phyloP scores from a whole-genome alignment of 2,113 vertebrate genomes.

The Amblyopsis rosae region DNA sequence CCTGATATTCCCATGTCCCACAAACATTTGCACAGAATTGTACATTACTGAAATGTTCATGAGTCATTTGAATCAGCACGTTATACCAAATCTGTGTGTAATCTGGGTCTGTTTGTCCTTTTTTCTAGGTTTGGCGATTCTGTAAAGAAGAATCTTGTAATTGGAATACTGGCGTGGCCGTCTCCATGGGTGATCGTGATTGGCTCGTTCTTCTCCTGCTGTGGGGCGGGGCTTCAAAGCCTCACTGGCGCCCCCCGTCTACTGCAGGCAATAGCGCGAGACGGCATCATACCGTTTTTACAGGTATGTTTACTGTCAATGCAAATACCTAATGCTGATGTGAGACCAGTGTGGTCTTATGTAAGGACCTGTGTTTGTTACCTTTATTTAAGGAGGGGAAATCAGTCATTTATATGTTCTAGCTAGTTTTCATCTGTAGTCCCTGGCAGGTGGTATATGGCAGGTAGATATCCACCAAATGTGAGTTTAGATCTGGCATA shows the following conservation, averaged over 20 bases:
- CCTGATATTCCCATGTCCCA: too few species aligned
- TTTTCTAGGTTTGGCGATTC: constrained; percentile 86
- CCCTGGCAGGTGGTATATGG: too few species aligned
- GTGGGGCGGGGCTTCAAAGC: constrained; percentile 94
- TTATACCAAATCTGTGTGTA: neutral
- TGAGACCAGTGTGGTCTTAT: too few species aligned
- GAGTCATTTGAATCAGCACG: too few species aligned
- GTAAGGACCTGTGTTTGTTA: too few species aligned
- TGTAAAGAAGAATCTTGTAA: constrained; percentile 85
- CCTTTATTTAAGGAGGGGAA: too few species aligned
- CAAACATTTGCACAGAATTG: too few species aligned
- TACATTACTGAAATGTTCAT: too few species aligned
- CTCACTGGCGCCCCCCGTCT: constrained; percentile 92
- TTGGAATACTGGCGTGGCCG: constrained; percentile 91
- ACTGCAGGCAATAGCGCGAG: constrained; percentile 92
- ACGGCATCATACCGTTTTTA: constrained; percentile 90
- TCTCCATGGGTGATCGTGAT: constrained; percentile 97
- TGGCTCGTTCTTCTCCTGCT: constrained; percentile 96
- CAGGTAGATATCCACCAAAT: too few species aligned
- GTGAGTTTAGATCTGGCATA: too few species aligned
- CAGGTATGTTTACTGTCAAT: constrained; percentile 71
- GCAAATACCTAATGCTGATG: neutral
- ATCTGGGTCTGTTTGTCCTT: constrained; percentile 1
- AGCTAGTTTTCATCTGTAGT: neutral
- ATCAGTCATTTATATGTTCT: too few species aligned